A percentile compares a stretch with the other conserved stretches of the same genome.
Conservation (phyloP, 1,140 invertebrate species). For the Cephus cinctus region DNA sequence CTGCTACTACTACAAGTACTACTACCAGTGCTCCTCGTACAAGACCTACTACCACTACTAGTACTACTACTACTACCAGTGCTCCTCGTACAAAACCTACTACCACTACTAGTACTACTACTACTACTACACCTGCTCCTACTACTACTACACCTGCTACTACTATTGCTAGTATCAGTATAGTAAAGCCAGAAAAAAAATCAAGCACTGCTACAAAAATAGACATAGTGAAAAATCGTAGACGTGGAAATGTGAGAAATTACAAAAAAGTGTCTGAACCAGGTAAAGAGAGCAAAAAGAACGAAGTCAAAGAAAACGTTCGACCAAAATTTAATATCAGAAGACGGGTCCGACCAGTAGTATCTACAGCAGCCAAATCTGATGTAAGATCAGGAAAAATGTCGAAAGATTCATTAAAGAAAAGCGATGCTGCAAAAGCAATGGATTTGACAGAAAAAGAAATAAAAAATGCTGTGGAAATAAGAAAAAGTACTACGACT, state of each 20-base stretch:
- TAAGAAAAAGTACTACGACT: background rate
- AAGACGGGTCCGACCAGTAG: background rate
- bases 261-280: too few species aligned
- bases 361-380: background rate
- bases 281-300: too few species aligned
- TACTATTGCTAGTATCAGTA: too few species aligned
- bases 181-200: background rate
- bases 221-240: background rate
- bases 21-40: background rate
- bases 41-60: too few species aligned
- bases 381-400: background rate
- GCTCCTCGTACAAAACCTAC: background rate
- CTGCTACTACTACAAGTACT: too few species aligned
- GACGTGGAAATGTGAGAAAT: too few species aligned
- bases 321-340: background rate
- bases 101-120: background rate
- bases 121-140: too few species aligned
- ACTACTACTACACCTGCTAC: too few species aligned
- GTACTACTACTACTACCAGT: background rate
- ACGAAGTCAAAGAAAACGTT: too few species aligned
- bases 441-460: background rate
- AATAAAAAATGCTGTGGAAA: background rate
- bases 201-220: background rate
- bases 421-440: background rate
- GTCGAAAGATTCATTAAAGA: background rate